Conservation (phyloP, 2,113 vertebrate genomes). For the Pithys albifrons region DNA sequence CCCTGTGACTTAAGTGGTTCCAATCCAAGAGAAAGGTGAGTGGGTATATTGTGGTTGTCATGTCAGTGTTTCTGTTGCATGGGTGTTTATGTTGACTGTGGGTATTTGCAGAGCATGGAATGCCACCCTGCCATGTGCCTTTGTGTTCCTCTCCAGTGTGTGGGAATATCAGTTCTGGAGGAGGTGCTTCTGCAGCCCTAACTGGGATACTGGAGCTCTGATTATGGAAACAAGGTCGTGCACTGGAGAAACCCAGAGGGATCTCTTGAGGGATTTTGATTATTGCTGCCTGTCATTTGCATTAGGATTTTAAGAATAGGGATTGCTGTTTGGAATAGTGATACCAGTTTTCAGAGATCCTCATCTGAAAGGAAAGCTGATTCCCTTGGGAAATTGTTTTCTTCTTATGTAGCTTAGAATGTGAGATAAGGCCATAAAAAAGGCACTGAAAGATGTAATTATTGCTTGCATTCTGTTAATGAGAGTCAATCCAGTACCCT, state of each 20-base stretch:
- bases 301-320: conserved; percentile 28
- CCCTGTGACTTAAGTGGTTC: not conserved
- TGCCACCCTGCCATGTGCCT: not conserved
- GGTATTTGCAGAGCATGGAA: not conserved
- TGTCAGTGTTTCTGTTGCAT: not conserved
- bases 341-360: conserved; percentile 44
- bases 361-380: conserved; percentile 1
- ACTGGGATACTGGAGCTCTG: not conserved
- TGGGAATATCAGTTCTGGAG: not conserved
- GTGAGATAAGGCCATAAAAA: conserved; percentile 30
- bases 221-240: conserved; percentile 26
- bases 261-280: conserved; percentile 41
- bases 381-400: conserved; percentile 32
- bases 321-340: not conserved
- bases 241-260: not conserved
- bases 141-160: not conserved
- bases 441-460: not conserved
- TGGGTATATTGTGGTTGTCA: fast-evolving
- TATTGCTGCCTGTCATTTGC: conserved; percentile 25
- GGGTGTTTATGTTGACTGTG: not conserved
- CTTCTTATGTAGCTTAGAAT: conserved; percentile 12
- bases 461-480: conserved; percentile 3
- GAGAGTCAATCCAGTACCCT: not conserved
- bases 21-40: fast-evolving
- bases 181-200: not conserved